Evolutionary conservation across 2,113 vertebrate genomes (phyloP), one percentile per base, ranked within the genome.

Genomic region (Ailurus styani): DNA sequence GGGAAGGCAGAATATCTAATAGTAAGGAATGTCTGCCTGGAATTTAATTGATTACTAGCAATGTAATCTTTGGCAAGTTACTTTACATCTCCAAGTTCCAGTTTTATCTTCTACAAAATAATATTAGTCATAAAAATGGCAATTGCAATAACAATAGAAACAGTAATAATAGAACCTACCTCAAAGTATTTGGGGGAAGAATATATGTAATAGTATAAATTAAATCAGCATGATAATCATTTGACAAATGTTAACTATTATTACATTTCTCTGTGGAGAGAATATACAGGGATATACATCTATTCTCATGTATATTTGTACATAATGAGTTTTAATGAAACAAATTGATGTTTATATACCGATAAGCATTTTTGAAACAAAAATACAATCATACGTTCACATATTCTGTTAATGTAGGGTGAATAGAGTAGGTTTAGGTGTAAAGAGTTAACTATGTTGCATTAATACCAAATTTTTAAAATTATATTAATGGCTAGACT

Each of bases 401-500:
- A 73, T 91, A 57, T 47, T 25, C 27, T 95, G 4, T 95, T 14
- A 83, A n/a, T 47, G 2, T 50, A 70, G 20, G 14, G 25, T 72
- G 96, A 57, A 14, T 62, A 45, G 85, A 60, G 21, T 68, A 75
- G 31, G 86, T 93, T 96, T 64, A 57, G 34, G 68, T 87, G 4
- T 70, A 96, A 96, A 91, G 70, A 79, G 40, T 95, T 96, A 89
- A 91, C 27, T 85, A n/a, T 72, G 60, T 64, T 95, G 66, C 93
- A 6, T 77, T 95, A 93, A 25, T 23, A 87, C 52, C 75, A 93
- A 97, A 72, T 73, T 95, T 97, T 90, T 31, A 1, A 86, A 95
- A 93, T 72, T 62, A 81, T 84, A 77, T 96, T 96, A 98, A 93
- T 92, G 89, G 90, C 25, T 94, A 93, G 50, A 75, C 27, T 79